Percentiles rank a stretch among this genome's conserved stretches.
phyloP scores from a whole-genome alignment of 2,888 invertebrate species.

The Dimorphilus gyrociliatus region DNA sequence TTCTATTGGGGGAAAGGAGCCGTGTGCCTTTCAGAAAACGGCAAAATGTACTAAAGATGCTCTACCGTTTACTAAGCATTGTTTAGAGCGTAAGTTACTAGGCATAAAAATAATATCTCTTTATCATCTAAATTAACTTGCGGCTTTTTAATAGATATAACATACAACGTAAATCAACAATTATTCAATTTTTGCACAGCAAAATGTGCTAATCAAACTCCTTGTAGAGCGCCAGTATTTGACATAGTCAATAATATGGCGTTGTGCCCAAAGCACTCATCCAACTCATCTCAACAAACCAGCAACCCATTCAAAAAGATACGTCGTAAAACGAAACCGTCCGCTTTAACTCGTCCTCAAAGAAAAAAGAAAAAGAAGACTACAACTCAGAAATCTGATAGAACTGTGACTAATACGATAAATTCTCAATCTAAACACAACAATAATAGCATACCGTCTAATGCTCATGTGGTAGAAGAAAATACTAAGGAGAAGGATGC shows the following conservation, averaged over 20 bases:
- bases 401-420: too few species aligned
- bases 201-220: slow-evolving; percentile 59
- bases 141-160: slow-evolving; percentile 46
- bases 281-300: not conserved
- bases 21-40: slow-evolving; percentile 16
- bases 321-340: slow-evolving; percentile 38
- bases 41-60: slow-evolving; percentile 50
- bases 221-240: slow-evolving; percentile 60
- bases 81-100: slow-evolving; percentile 46
- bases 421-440: too few species aligned
- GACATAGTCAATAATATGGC: slow-evolving; percentile 63
- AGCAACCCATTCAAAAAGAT: slow-evolving; percentile 56
- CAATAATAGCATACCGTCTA: too few species aligned
- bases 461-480: too few species aligned
- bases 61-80: slow-evolving; percentile 62
- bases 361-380: slow-evolving; percentile 48
- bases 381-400: too few species aligned
- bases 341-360: slow-evolving; percentile 36
- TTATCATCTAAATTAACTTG: not conserved
- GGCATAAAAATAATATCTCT: not conserved
- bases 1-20: too few species aligned
- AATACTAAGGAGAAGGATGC: too few species aligned
- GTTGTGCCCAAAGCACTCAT: slow-evolving; percentile 69
- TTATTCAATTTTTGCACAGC: slow-evolving; percentile 63
- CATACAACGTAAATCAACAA: slow-evolving; percentile 64